Conservation (phyloP, 2,888 invertebrate genomes). For the Sinelater perroti region DNA sequence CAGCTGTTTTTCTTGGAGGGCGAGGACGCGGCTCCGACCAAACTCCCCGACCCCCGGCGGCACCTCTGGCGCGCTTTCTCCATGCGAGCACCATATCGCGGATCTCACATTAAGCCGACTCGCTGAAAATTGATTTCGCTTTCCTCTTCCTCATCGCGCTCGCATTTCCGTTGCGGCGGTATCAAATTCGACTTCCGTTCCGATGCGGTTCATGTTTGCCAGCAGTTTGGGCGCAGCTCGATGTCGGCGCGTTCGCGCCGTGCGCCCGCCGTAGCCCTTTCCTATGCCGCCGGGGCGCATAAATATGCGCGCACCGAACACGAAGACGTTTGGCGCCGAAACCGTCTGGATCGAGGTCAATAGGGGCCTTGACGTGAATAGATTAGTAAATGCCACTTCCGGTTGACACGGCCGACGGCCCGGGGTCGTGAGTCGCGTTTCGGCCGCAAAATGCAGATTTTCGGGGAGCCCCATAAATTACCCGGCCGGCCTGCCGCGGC, state of each 20-base stretch:
- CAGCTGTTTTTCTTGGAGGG: no score
- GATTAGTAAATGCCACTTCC: constrained; percentile 39
- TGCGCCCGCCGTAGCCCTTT: not conserved
- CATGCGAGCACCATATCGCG: no score
- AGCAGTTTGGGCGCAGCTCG: constrained; percentile 1
- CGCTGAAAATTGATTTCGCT: constrained; percentile 12
- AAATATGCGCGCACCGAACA: constrained; percentile 9
- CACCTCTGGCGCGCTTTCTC: no score
- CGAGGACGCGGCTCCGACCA: no score
- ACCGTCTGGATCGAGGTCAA: constrained; percentile 38
- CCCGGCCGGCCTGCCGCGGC: not conserved
- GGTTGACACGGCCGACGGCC: constrained; percentile 19
- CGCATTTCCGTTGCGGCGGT: constrained; percentile 25
- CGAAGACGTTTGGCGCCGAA: constrained; percentile 35
- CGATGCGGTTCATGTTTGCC: constrained; percentile 6
- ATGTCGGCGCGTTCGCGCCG: not conserved
- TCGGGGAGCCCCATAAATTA: not conserved
- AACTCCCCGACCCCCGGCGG: no score
- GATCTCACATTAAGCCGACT: no score
- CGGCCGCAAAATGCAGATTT: constrained; percentile 11
- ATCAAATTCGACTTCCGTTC: constrained; percentile 28
- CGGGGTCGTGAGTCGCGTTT: not conserved
- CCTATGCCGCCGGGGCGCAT: constrained; percentile 4
- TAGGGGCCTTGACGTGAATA: constrained; percentile 37
- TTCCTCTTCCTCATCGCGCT: constrained; percentile 26